Conservation (phyloP, 2,113 vertebrate genomes). For the Raja brachyura region DNA sequence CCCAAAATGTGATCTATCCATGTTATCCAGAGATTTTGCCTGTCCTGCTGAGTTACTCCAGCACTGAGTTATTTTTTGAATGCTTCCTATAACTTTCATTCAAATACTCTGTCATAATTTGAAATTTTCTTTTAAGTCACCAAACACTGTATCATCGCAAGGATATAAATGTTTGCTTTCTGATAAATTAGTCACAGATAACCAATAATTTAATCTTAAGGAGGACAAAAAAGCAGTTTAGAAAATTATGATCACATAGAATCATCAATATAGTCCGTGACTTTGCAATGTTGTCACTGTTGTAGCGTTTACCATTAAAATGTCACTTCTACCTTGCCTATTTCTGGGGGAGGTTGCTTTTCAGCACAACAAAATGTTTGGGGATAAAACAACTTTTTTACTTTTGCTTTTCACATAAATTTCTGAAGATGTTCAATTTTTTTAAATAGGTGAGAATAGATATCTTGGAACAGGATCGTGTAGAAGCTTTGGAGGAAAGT, state of each 20-base stretch:
- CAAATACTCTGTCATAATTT: not conserved
- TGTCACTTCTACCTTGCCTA: too few relatives aligned
- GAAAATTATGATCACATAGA: not conserved
- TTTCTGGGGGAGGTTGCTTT: not conserved
- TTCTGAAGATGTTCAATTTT: not conserved
- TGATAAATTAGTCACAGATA: not conserved
- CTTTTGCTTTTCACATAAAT: not conserved
- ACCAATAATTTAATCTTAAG: not conserved
- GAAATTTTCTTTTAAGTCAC: not conserved
- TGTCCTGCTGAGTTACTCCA: too few relatives aligned
- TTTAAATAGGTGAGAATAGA: conserved; percentile 56
- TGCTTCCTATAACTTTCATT: not conserved
- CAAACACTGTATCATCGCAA: not conserved
- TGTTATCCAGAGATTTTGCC: too few relatives aligned
- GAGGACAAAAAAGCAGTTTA: not conserved
- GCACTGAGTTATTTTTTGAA: too few relatives aligned
- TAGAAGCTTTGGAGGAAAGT: conserved; percentile 62
- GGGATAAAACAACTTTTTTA: not conserved
- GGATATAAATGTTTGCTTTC: not conserved
- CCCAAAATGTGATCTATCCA: too few relatives aligned
- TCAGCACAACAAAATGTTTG: not conserved
- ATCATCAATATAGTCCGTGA: too few relatives aligned
- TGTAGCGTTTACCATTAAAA: not conserved
- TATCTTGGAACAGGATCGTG: conserved; percentile 66
- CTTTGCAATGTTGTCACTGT: not conserved